Evolutionary conservation across 2,888 invertebrate genomes (phyloP).

Genomic region (Cosmopolites sordidus): DNA sequence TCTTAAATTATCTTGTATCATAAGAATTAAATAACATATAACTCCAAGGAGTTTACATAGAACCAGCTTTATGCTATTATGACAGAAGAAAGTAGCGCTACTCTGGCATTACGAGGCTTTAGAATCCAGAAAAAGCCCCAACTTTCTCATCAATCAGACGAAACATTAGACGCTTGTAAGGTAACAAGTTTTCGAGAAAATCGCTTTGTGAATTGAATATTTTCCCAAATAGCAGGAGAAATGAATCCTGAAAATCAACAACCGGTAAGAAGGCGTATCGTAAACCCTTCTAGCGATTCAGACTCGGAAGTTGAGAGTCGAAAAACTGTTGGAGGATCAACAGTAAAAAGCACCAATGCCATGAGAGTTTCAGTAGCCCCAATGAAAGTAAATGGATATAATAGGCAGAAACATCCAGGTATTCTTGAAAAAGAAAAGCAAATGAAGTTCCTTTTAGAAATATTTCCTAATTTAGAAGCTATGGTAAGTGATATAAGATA

Average conservation of each 20-base stretch:
- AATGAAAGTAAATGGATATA: conserved; percentile 27
- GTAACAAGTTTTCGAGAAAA: not conserved
- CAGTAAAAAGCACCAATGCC: not conserved
- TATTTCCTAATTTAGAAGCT: conserved; percentile 59
- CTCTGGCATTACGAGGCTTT: conserved; percentile 62
- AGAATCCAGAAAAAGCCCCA: conserved; percentile 62
- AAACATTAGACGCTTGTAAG: conserved; percentile 37
- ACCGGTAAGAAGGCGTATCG: conserved; percentile 26
- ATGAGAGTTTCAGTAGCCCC: not conserved
- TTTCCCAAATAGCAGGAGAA: conserved; percentile 29
- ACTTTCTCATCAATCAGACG: conserved; percentile 40
- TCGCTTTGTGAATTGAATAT: not conserved
- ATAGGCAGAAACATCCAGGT: conserved; percentile 34
- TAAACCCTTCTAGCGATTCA: conserved; percentile 47
- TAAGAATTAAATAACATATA: conserved; percentile 4
- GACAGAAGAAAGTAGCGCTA: conserved; percentile 54
- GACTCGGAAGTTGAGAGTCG: conserved; percentile 51
- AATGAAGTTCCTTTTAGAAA: conserved; percentile 59
- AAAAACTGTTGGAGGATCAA: not conserved
- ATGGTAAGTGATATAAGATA: conserved; percentile 50
- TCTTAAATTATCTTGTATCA: conserved; percentile 2
- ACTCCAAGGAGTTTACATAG: not conserved
- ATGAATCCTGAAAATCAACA: conserved; percentile 18
- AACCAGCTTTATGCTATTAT: conserved; percentile 29
- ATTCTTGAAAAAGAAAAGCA: conserved; percentile 54